A percentile compares a stretch with the other conserved stretches of the same genome.
Conservation (phyloP, 2,113 vertebrate species). For the Chelonoidis abingdonii region DNA sequence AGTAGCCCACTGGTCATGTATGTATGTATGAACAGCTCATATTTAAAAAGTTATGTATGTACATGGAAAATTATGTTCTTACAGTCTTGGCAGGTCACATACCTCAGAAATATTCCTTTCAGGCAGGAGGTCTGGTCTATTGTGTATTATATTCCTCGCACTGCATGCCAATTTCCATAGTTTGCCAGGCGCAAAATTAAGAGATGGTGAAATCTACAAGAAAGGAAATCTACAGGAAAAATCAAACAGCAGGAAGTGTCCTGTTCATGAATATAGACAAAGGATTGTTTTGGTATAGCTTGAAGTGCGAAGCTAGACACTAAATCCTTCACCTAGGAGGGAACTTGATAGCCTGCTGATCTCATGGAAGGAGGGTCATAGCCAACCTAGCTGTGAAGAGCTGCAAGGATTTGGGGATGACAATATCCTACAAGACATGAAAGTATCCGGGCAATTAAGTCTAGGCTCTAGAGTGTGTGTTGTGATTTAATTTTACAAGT, state of each 20-base stretch:
- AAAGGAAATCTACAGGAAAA: not conserved
- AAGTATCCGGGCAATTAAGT: not conserved
- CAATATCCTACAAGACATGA: not conserved
- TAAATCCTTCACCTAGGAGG: not conserved
- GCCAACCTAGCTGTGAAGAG: not conserved
- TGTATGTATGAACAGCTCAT: not conserved
- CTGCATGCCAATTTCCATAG: not conserved
- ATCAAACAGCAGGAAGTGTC: not conserved
- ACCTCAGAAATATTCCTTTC: no score
- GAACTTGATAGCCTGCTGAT: not conserved
- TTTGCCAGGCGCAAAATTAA: not conserved
- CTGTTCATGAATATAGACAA: not conserved
- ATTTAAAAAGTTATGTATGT: not conserved
- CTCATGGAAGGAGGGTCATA: not conserved
- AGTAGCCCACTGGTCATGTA: not conserved
- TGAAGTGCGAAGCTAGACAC: not conserved
- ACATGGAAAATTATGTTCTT: not conserved
- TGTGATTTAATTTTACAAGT: not conserved
- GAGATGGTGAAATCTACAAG: not conserved
- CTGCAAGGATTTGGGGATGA: not conserved
- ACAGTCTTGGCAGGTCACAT: not conserved
- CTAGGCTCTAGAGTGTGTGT: not conserved
- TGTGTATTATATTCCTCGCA: no score
- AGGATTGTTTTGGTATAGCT: no score
- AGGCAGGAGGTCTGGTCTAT: no score